phyloP scores from a whole-genome alignment of 2,888 invertebrate genomes.

The Nipponacmea schrenckii region DNA sequence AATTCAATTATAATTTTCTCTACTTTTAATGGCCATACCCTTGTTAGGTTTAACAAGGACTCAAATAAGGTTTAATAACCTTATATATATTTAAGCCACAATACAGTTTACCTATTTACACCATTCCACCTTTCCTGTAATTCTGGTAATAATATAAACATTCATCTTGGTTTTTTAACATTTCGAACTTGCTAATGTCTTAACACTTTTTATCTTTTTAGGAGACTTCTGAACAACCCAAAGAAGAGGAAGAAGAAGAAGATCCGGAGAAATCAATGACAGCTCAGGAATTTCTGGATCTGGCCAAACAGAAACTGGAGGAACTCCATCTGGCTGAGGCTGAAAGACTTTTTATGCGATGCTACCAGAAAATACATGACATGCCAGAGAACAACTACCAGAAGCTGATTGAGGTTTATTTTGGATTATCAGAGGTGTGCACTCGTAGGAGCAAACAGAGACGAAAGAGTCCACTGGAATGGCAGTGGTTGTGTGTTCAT shows the following conservation, averaged over 20 bases:
- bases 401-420: conserved; percentile 47
- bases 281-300: conserved; percentile 30
- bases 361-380: conserved; percentile 47
- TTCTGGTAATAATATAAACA: no score
- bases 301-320: conserved; percentile 30
- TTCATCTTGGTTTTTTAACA: no score
- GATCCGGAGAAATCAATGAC: conserved; percentile 29
- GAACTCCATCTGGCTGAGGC: conserved; percentile 47
- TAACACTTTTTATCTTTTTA: background rate
- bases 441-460: conserved; percentile 50
- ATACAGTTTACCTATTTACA: no score
- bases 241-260: conserved; percentile 22
- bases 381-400: conserved; percentile 47
- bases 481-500: conserved; percentile 61
- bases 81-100: no score
- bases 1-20: no score
- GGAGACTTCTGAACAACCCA: conserved; percentile 22
- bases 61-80: no score
- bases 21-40: no score
- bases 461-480: conserved; percentile 56
- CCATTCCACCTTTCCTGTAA: no score
- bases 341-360: conserved; percentile 49
- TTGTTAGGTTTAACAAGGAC: no score
- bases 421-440: conserved; percentile 56
- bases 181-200: no score